Evolutionary conservation across 2,113 vertebrate genomes (phyloP).

Genomic region (Recurvirostra avosetta): DNA sequence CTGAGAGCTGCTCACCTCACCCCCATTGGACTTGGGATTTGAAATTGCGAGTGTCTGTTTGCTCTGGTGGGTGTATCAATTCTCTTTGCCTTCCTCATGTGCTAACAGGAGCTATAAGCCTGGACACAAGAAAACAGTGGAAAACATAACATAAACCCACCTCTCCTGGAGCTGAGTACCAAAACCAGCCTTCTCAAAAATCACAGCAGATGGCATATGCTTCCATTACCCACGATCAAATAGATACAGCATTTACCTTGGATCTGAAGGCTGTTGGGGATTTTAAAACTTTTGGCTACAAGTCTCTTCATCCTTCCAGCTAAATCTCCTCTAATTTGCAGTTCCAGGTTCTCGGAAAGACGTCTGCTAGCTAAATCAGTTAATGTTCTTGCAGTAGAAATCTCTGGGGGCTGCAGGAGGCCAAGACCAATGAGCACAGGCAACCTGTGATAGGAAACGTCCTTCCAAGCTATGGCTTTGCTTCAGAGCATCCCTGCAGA

Average conservation of each 20-base stretch:
- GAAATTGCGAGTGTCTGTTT: background rate
- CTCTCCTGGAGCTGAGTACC: background rate
- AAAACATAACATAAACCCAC: background rate
- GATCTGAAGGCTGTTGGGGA: background rate
- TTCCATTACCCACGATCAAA: background rate
- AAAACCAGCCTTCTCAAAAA: background rate
- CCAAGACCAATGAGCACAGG: background rate
- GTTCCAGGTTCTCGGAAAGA: background rate
- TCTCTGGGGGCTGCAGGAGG: background rate
- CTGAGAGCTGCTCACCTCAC: background rate
- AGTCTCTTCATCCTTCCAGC: background rate
- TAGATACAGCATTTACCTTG: background rate
- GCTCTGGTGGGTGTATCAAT: background rate
- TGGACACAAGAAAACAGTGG: background rate
- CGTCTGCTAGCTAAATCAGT: background rate
- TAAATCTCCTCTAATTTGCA: background rate
- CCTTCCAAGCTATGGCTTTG: background rate
- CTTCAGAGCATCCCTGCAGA: background rate
- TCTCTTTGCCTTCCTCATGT: background rate
- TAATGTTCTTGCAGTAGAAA: rapidly evolving
- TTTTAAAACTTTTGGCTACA: background rate
- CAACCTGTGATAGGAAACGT: background rate
- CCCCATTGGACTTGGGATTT: too few relatives aligned
- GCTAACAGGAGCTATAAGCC: background rate
- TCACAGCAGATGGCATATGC: background rate